These are phyloP conservation scores for Aradophagus sp. DNA, from an alignment of 1,140 invertebrate genomes.

Conservation along the genomic window DNA sequence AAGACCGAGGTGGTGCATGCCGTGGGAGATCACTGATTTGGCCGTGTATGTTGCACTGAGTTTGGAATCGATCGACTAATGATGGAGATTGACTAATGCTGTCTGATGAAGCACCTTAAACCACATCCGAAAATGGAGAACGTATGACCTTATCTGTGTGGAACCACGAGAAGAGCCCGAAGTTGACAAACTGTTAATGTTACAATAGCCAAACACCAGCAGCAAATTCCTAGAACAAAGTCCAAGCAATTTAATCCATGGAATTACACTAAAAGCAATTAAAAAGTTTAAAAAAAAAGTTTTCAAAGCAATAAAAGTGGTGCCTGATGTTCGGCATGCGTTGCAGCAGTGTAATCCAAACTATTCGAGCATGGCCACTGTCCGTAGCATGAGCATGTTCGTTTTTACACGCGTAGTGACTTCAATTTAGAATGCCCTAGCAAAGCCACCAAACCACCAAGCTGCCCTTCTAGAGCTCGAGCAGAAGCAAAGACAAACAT, in stretches of 20 bases:
- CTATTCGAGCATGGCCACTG: conserved; percentile 67
- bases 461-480: conserved; percentile 20
- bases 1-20: conserved; percentile 35
- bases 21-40: conserved; percentile 33
- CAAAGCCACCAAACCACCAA: conserved; percentile 51
- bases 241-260: no score
- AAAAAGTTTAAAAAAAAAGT: no score
- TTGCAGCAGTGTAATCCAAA: conserved; percentile 44
- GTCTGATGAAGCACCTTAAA: conserved; percentile 7
- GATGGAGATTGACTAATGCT: conserved; percentile 8
- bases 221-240: conserved; percentile 14
- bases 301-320: no score
- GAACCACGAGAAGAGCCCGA: conserved; percentile 23
- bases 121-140: no score
- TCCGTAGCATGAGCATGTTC: conserved; percentile 72
- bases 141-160: conserved; percentile 40
- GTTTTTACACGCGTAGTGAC: conserved; percentile 67
- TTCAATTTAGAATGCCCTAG: conserved; percentile 63
- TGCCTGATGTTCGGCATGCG: conserved; percentile 59
- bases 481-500: conserved; percentile 52
- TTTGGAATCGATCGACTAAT: conserved; percentile 11
- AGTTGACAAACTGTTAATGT: conserved; percentile 5
- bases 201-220: conserved; percentile 26
- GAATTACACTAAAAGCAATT: conserved; percentile 5
- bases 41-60: conserved; percentile 28